Evolutionary conservation across 2,888 invertebrate genomes (phyloP), one percentile per base, ranked within the genome.

Genomic region (Drosophila meridiana): DNA sequence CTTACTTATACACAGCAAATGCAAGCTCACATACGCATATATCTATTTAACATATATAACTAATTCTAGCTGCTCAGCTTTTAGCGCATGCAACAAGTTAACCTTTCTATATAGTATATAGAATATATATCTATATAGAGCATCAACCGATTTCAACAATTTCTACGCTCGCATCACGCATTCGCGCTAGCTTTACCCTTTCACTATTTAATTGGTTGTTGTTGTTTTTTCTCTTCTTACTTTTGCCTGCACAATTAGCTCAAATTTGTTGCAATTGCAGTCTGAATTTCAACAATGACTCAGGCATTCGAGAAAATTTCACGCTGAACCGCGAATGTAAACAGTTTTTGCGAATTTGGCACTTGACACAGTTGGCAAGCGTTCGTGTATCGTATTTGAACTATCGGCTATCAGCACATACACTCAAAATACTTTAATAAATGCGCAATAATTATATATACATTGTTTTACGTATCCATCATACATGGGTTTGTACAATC

Each of bases 361-460:
- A 78, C 71, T 70, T 69, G 83, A 76, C 83, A 80, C 60, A 82
- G 73, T 76, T 69, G 62, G 73, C 69, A 56, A 50, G 14, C 42
- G 48, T 8, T 42, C 28, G 38, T 40, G 34, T 32, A 47, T 52
- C 38, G 32, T 61, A 42, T 47, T 47, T 36, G 9, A 52, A 45
- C 50, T 47, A 48, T 43, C 40, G n/a, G 11, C 69, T 30, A 60
- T 32, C 72, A 42, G 79, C 69, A 62, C 59, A 70, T 56, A 63
- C 48, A 66, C 59, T 52, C 47, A 52, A 78, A 78, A 78, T 86
- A 57, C 56, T 64, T 83, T 48, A 62, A 45, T 58, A 69, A 82
- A 62, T 74, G 87, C 81, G 84, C 81, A 83, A 71, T 83, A 69
- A 81, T 83, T 72, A 73, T 67, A 61, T 78, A 53, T 61, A 73